These are phyloP conservation scores for Laupala kohalensis DNA, from an alignment of 1,140 invertebrate genomes.

Conservation along the genomic window DNA sequence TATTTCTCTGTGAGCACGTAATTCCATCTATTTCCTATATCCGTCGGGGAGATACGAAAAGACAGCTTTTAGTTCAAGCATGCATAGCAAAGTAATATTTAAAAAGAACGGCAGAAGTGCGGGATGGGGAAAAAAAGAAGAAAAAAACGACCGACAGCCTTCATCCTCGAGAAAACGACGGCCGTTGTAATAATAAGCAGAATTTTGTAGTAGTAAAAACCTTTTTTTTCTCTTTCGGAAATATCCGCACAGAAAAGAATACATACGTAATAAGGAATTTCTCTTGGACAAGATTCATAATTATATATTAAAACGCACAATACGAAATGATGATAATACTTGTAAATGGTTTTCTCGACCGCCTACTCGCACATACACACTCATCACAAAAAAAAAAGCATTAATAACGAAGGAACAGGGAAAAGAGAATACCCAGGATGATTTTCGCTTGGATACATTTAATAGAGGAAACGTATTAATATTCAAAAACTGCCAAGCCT, in stretches of 20 bases:
- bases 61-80: background rate
- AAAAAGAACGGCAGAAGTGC: background rate
- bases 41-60: background rate
- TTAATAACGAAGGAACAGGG: background rate
- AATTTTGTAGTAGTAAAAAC: background rate
- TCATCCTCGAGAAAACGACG: background rate
- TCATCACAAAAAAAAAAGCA: background rate
- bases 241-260: background rate
- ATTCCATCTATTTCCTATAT: slow-evolving; percentile 6
- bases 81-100: slow-evolving; percentile 4
- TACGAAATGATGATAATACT: background rate
- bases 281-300: background rate
- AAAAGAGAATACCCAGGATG: background rate
- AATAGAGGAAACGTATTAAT: slow-evolving; percentile 2
- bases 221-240: background rate
- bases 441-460: slow-evolving; percentile 5
- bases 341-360: no score
- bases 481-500: background rate
- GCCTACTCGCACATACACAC: background rate
- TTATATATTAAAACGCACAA: background rate
- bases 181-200: background rate
- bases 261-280: background rate
- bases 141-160: background rate
- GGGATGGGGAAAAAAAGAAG: background rate
- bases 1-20: background rate